Base-by-base conservation (phyloP, 2,113 vertebrate species). In the Carassius gibelio region DNA sequence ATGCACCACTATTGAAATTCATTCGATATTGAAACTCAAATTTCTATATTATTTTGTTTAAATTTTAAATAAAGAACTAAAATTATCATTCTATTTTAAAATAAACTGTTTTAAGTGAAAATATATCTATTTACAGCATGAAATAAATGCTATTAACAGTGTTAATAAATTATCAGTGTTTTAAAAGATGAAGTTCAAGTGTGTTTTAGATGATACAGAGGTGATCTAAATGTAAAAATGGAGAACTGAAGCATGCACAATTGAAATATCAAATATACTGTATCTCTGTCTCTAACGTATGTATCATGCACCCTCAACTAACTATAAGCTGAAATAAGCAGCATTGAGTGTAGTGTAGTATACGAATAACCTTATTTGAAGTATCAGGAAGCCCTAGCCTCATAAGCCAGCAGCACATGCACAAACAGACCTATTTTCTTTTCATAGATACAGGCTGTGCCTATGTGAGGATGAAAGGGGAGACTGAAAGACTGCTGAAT, bases 401-500 rank as follows among this genome's bases (percentile, higher is more conserved):
- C 19, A 61, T 42, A n/a, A 19, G 13, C 55, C 21, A 14, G 10
- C 10, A 77, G 10, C 19, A 78, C 30, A 61, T 17, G 14, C 48
- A 34, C 62, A 48, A 1, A 71, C 26, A 72, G 13, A 72, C 7
- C 3, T 23, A 3, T 72, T 42, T 82, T 82, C 26, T 72, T 72
- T 82, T 72, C 59, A 66, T 38, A 72, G 64, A 82, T 8, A 68
- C 42, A 68, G 0, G 15, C 45, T 48, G 19, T 57, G 6, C 3
- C 5, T 69, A 45, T 5, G 62, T 48, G 57, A 57, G 50, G 68
- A 61, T 74, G 66, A 85, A 78, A 82, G 38, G 21, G 55, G 77
- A 55, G 59, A 45, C 10, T 36, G 59, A 61, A 66, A 57, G 23
- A 50, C 64, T 87, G 57, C 62, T 84, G 48, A 57, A 84, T 55